Evolutionary conservation across 2,113 vertebrate species (phyloP), one percentile per base, ranked within the genome.

Genomic region (Trematomus loennbergii): DNA sequence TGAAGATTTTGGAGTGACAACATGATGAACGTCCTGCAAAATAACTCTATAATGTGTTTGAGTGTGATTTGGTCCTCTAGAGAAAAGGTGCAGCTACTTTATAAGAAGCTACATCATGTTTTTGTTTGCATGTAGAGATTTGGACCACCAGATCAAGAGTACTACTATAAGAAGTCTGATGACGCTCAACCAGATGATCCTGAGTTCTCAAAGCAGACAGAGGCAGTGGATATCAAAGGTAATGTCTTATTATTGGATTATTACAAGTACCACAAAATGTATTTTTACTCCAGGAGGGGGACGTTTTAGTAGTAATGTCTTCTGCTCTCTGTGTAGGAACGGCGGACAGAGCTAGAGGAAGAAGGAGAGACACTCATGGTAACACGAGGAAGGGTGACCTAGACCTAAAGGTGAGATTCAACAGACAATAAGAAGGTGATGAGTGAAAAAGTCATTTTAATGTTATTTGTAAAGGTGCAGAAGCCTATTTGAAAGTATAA

Each of bases 151-250:
- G 86, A 95, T 81, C 79, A 94, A 64, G 80, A 93, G 2, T 95
- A 95, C 71, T 95, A 94, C 75, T 95, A 95, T 49, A 96, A 96
- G 88, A 96, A 95, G 78, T 87, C 84, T 67, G 95, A 96, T 61
- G 93, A 94, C 12, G 76, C 48, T 49, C 94, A 94, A 68, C 76
- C 87, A 61, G 95, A 95, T 55, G 85, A 92, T 63, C 75, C 46
- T 9, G 75, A 88, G 25, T 7, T 18, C 7, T 59, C 67, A 17
- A 15, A 8, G 12, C 5, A 0, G 50, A 72, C 16, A 13, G 8
- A 63, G 1, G 9, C 57, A 1, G 29, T 16, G 9, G 7, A 63
- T 3, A 46, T 3, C 9, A 73, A 46, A 52, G 87, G 88, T 87
- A 66, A 55, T 15, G 18, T n/a, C 8, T 43, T 3, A 9, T 29